A percentile compares a stretch with the other conserved stretches of the same genome.
These are phyloP conservation scores for Lordiphosa stackelbergi DNA, from an alignment of 1,140 invertebrate genomes.

Conservation along the genomic window DNA sequence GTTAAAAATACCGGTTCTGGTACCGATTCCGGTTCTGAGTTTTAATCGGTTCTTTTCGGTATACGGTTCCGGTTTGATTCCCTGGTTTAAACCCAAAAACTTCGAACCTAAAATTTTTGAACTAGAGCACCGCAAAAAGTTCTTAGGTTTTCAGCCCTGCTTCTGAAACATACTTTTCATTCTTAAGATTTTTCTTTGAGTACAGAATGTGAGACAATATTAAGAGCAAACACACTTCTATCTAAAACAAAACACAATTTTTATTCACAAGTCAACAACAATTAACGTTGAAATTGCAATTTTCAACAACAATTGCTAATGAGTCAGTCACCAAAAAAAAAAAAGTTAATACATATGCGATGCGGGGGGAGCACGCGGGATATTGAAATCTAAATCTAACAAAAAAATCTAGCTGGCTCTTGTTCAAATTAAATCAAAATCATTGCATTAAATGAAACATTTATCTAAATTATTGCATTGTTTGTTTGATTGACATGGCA, in stretches of 20 bases:
- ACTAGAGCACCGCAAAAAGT: too few species aligned
- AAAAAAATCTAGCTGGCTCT: slow-evolving; percentile 47
- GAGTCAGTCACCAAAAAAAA: slow-evolving; percentile 47
- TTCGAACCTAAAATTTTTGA: too few species aligned
- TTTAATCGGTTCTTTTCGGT: too few species aligned
- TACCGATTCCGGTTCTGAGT: too few species aligned
- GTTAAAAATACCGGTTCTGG: too few species aligned
- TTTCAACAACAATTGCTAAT: slow-evolving; percentile 58
- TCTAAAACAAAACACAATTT: not conserved
- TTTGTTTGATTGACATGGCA: slow-evolving; percentile 57
- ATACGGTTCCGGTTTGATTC: too few species aligned
- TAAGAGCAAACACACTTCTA: slow-evolving; percentile 8
- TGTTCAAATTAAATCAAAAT: slow-evolving; percentile 56
- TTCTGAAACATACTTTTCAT: too few species aligned
- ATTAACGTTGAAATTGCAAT: slow-evolving; percentile 48
- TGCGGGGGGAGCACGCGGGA: slow-evolving; percentile 2
- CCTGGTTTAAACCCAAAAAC: too few species aligned
- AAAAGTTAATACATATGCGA: slow-evolving; percentile 17
- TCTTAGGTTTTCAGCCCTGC: too few species aligned
- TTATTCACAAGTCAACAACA: slow-evolving; percentile 31
- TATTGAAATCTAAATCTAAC: slow-evolving; percentile 28
- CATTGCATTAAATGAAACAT: slow-evolving; percentile 54
- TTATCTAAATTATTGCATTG: slow-evolving; percentile 49
- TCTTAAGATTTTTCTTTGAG: too few species aligned
- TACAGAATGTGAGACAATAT: not conserved